Percentiles rank a stretch among this genome's conserved stretches.
These are phyloP conservation scores for Caenorhabditis sp. DNA, from an alignment of 2,888 invertebrate species.

Conservation along the genomic window DNA sequence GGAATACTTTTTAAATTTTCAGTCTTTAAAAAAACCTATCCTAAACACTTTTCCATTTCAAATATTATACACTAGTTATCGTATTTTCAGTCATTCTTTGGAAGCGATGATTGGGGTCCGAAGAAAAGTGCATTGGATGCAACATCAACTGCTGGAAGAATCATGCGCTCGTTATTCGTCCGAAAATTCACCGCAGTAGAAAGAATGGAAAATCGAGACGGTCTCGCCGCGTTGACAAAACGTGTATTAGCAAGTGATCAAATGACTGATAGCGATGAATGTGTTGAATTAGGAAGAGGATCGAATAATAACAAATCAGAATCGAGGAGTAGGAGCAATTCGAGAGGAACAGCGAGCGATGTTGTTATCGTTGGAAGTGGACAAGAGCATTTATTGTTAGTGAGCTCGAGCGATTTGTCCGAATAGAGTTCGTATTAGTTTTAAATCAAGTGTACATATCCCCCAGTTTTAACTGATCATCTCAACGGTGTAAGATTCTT, in stretches of 20 bases:
- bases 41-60: no score
- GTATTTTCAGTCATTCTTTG: conserved; percentile 50
- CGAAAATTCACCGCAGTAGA: conserved; percentile 61
- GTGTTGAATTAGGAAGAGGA: conserved; percentile 19
- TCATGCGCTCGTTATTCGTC: conserved; percentile 60
- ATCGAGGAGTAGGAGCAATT: conserved; percentile 11
- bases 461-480: no score
- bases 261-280: conserved; percentile 37
- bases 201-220: conserved; percentile 47
- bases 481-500: no score
- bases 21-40: background rate
- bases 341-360: conserved; percentile 7
- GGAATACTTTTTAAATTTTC: background rate
- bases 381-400: conserved; percentile 27
- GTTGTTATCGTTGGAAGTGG: conserved; percentile 13
- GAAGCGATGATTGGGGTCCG: conserved; percentile 50
- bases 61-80: background rate
- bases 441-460: background rate
- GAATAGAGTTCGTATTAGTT: background rate
- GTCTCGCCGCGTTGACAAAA: conserved; percentile 46
- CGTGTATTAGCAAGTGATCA: conserved; percentile 41
- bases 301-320: background rate
- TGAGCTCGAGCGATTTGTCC: conserved; percentile 18
- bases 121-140: conserved; percentile 34
- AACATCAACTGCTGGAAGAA: conserved; percentile 36